Evolutionary conservation across 2,797 vertebrate species (phyloP), one percentile per base, ranked within the genome.

Genomic region (Enteromius paludinosus): DNA sequence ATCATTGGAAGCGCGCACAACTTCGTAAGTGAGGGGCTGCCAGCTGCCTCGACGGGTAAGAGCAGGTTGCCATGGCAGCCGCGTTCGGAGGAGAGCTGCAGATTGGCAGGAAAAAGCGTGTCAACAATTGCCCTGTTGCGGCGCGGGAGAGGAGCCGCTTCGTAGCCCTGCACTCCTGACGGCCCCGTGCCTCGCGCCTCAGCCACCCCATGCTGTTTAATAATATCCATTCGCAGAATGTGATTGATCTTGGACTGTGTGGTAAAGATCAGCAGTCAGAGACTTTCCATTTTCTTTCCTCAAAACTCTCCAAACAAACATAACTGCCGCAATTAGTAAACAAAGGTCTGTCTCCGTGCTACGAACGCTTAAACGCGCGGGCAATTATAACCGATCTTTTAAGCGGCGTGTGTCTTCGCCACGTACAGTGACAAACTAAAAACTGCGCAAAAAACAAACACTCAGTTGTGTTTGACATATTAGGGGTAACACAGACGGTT

Each of bases 141-240:
- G 95, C 94, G 94, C 92, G 93, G 93, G 94, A 95, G 94, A 95
- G 94, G 94, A 95, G 94, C 93, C 93, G 95, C 94, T 92, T 95
- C 93, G 94, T 94, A 93, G 94, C 92, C 94, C 95, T 74, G 95
- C 93, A 93, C 94, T 95, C 94, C 94, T 93, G 94, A 94, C 95
- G 94, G 95, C 96, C 95, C 94, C 93, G 94, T 96, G 95, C 94
- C 95, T 95, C 94, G 94, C 95, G 94, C 95, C 95, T 95, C 94
- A 93, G 95, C 93, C 95, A 94, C 95, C 95, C 94, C 96, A 96
- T 96, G 96, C 96, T 96, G 96, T 96, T 96, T 97, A 97, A 97
- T 97, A 97, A 97, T 97, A 97, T 96, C 96, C 95, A 96, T 96
- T 96, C 96, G 96, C 96, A 93, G 94, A 94, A 95, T 94, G 95